phyloP scores from a whole-genome alignment of 2,888 invertebrate genomes.

The Notodonta dromedarius region DNA sequence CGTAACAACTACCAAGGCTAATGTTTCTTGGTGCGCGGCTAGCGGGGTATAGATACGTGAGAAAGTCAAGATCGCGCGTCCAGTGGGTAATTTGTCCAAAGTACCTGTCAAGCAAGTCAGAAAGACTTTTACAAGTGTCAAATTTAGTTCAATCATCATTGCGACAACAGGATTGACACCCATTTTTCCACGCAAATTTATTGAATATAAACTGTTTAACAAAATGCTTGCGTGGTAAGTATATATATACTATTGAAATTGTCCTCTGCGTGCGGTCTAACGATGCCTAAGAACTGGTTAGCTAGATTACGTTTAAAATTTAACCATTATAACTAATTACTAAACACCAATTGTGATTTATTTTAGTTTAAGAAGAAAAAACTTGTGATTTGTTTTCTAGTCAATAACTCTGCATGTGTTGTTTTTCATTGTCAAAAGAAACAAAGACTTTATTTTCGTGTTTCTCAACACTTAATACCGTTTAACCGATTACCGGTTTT shows the following conservation, averaged over 20 bases:
- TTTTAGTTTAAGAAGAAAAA: conserved; percentile 35
- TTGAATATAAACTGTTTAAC: conserved; percentile 5
- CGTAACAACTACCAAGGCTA: no score
- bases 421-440: conserved; percentile 18
- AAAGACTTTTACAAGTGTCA: no score
- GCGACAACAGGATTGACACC: no score
- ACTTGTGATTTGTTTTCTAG: conserved; percentile 56
- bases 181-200: neutral
- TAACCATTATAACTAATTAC: conserved; percentile 10
- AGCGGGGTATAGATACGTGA: no score
- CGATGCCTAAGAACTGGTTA: conserved; percentile 44
- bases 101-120: no score
- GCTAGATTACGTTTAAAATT: conserved; percentile 24
- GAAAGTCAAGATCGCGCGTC: no score
- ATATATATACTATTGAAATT: conserved; percentile 17
- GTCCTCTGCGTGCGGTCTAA: conserved; percentile 43
- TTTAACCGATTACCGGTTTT: no score
- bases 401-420: conserved; percentile 38
- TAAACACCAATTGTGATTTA: conserved; percentile 36
- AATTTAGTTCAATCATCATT: no score
- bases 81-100: no score
- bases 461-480: no score
- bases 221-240: conserved; percentile 29
- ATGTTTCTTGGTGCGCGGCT: no score
- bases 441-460: neutral